Conservation (phyloP, 2,113 vertebrate genomes). For the Protobothrops mucrosquamatus region DNA sequence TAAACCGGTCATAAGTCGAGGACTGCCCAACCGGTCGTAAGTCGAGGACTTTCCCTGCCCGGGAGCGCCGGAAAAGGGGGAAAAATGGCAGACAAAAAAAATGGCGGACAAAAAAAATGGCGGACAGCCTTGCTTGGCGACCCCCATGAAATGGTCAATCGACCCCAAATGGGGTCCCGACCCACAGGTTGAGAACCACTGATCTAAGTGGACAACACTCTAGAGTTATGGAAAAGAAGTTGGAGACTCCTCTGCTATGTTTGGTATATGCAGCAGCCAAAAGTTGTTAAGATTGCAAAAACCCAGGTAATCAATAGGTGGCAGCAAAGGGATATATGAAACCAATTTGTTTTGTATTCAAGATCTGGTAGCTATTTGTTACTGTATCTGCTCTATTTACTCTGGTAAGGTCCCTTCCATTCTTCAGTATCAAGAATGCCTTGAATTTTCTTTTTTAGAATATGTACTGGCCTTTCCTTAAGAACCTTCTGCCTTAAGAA, state of each 20-base stretch:
- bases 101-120: no score
- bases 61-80: no score
- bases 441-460: neutral
- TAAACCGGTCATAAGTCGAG: no score
- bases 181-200: no score
- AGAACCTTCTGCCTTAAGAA: neutral
- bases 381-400: neutral
- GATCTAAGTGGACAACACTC: neutral
- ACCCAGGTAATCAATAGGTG: neutral
- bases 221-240: no score
- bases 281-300: neutral
- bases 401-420: neutral
- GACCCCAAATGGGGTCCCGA: no score
- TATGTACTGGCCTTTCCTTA: neutral
- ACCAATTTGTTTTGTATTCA: neutral
- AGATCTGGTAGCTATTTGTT: neutral
- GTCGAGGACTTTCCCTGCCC: no score
- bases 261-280: neutral
- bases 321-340: neutral
- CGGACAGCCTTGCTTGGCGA: no score
- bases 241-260: neutral
- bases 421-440: neutral
- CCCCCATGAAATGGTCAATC: no score
- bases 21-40: no score
- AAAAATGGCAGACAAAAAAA: no score